These are phyloP conservation scores for Syngnathus typhle DNA, from an alignment of 2,113 vertebrate species.

Conservation along the genomic window DNA sequence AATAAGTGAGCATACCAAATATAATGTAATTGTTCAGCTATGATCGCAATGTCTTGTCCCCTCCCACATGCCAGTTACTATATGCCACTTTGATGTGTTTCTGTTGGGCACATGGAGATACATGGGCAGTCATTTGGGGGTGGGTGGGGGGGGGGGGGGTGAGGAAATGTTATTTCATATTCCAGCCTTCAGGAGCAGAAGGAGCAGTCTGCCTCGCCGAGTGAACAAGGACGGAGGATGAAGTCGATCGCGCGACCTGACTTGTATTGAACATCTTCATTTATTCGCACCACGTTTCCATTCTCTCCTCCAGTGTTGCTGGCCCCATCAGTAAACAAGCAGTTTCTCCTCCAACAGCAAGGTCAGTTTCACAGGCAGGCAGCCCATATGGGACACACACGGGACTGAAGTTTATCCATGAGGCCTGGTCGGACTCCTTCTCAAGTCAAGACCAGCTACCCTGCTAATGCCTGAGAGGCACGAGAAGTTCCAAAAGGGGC, in stretches of 20 bases:
- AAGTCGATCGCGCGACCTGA: slow-evolving; percentile 30
- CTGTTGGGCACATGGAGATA: slow-evolving; percentile 51
- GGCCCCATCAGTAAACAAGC: slow-evolving; percentile 49
- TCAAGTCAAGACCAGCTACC: slow-evolving; percentile 52
- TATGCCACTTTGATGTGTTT: slow-evolving; percentile 49
- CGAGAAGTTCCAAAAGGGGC: slow-evolving; percentile 49
- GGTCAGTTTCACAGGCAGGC: slow-evolving; percentile 22
- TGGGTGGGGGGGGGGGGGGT: slow-evolving; percentile 37
- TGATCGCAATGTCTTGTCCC: slow-evolving; percentile 69
- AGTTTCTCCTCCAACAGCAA: slow-evolving; percentile 54
- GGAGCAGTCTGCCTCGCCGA: slow-evolving; percentile 42
- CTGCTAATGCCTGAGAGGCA: slow-evolving; percentile 49
- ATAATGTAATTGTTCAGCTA: slow-evolving; percentile 76
- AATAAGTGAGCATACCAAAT: slow-evolving; percentile 86
- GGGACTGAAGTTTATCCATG: slow-evolving; percentile 41
- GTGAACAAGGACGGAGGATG: slow-evolving; percentile 41
- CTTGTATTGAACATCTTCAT: slow-evolving; percentile 35
- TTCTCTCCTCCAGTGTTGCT: slow-evolving; percentile 34
- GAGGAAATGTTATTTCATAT: slow-evolving; percentile 60
- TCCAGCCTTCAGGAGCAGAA: slow-evolving; percentile 49
- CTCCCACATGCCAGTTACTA: slow-evolving; percentile 26
- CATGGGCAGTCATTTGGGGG: slow-evolving; percentile 24
- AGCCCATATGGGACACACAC: slow-evolving; percentile 25
- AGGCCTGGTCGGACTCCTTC: slow-evolving; percentile 30
- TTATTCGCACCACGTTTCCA: slow-evolving; percentile 29